Conservation (phyloP, 2,113 vertebrate species). For the Podarcis raffonei region DNA sequence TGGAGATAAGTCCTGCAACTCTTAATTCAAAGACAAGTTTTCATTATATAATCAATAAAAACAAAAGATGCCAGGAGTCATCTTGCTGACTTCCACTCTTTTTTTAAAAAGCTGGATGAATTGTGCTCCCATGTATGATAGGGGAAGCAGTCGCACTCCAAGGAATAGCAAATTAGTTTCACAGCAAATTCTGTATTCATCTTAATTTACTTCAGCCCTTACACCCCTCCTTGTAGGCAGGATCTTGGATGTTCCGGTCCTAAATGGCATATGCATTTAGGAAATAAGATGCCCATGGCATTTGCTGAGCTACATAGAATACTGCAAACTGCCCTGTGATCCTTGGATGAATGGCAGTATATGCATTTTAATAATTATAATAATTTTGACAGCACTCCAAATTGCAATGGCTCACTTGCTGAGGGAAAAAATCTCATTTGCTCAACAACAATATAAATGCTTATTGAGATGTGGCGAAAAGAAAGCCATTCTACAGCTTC, state of each 20-base stretch:
- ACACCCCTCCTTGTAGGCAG: neutral
- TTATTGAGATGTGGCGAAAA: neutral
- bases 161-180: neutral
- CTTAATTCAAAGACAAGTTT: neutral
- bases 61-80: neutral
- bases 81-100: neutral
- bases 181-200: neutral
- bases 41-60: neutral
- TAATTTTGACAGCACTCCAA: neutral
- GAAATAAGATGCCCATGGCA: neutral
- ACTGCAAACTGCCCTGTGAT: too few species aligned
- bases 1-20: neutral
- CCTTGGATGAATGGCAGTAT: too few species aligned
- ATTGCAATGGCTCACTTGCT: neutral
- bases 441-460: neutral
- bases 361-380: too few species aligned
- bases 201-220: neutral
- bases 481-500: neutral
- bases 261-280: neutral
- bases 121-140: too few species aligned
- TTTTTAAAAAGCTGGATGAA: neutral
- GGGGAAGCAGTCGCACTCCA: neutral
- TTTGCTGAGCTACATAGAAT: neutral
- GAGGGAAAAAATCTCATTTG: neutral
- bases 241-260: neutral